These are phyloP conservation scores for Lithophane socia DNA, from an alignment of 2,888 invertebrate genomes.

Conservation along the genomic window DNA sequence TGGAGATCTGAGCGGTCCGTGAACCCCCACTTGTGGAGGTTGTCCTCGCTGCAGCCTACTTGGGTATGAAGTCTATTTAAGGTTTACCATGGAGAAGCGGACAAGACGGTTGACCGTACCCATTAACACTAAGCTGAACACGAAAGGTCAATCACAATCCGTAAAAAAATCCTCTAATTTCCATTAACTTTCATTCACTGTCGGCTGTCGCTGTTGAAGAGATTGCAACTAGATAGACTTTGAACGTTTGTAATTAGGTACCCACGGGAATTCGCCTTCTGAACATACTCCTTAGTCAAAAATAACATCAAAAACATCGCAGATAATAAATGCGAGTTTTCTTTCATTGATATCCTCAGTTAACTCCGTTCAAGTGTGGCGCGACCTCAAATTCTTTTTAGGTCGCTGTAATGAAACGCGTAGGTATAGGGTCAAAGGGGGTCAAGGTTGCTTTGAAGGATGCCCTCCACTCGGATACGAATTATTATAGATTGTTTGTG, in stretches of 20 bases:
- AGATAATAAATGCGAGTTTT: conserved; percentile 24
- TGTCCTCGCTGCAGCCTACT: no score
- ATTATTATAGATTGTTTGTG: conserved; percentile 27
- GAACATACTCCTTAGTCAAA: neutral
- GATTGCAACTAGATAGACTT: neutral
- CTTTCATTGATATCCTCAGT: conserved; percentile 33
- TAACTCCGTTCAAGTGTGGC: conserved; percentile 39
- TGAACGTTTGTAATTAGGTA: neutral
- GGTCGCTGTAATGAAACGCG: conserved; percentile 53
- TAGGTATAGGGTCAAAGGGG: conserved; percentile 37
- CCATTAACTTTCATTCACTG: neutral
- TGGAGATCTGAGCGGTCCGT: no score
- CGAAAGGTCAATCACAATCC: no score
- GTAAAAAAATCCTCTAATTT: neutral
- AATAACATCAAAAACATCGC: neutral
- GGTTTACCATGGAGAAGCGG: no score
- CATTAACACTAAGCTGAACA: no score
- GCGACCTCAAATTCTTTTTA: conserved; percentile 61
- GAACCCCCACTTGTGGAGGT: no score
- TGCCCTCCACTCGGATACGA: conserved; percentile 4
- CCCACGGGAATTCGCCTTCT: neutral
- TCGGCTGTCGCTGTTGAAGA: neutral
- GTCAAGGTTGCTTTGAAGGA: conserved; percentile 57
- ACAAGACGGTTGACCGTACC: no score
- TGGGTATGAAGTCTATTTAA: no score